Evolutionary conservation across 2,797 vertebrate species (phyloP), one percentile per base, ranked within the genome.

Genomic region (Mormyrops attenuatus): DNA sequence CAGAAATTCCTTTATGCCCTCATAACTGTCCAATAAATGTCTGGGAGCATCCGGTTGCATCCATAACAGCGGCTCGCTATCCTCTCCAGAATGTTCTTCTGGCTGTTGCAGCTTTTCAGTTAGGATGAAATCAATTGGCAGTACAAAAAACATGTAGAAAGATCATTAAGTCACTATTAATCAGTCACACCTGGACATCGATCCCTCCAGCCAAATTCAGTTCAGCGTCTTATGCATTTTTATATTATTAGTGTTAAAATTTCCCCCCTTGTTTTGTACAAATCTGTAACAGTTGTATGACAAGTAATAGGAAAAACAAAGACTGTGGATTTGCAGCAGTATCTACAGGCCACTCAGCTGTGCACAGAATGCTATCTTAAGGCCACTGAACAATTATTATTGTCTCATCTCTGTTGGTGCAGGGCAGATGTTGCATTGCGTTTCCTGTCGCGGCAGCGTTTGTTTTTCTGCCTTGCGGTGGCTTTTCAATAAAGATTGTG

Each of bases 401-500:
- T 60, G 17, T 60, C 15, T 60, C 86, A n/a, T 63, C 53, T 41
- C 20, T 55, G 38, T 60, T 34, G 13, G 53, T 41, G 55, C 52
- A 60, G 52, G 34, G 53, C 86, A 41, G 53, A 60, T 63, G 30
- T 87, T n/a, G 53, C 34, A 22, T 44, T 7, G 52, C 34, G 34
- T 34, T 87, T 87, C 86, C 86, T 63, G 86, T 15, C 53, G 13
- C 34, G 6, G 5, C 1, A 1, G 13, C 0, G 26, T 17, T 30
- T 30, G 47, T 8, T 15, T 26, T 30, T 57, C 52, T 34, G 22
- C 26, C 85, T 20, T 8, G n/a, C 5, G 15, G 85, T 38, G 85
- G 86, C 86, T 87, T 63, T 87, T 60, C 86, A 87, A 63, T 57
- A 87, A 86, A 86, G 53, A 57, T 44, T 63, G 86, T 60, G 86